These are phyloP conservation scores for Triops cancriformis DNA, from an alignment of 1,140 invertebrate genomes.

Conservation along the genomic window DNA sequence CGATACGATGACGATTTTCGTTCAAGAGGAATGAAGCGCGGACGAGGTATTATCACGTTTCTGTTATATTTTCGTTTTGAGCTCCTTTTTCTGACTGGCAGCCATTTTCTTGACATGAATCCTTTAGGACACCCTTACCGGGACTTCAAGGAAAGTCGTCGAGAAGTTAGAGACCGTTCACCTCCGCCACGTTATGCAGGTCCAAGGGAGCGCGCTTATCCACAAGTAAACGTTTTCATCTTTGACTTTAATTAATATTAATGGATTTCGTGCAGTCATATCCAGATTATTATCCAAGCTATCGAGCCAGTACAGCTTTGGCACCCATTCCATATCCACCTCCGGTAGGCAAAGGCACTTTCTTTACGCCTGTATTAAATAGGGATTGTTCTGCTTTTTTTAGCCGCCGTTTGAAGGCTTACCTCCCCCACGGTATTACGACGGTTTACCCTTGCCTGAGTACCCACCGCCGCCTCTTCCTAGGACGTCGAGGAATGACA, in stretches of 20 bases:
- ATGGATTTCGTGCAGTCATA: slow-evolving; percentile 36
- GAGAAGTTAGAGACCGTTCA: slow-evolving; percentile 20
- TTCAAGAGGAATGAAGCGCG: not conserved
- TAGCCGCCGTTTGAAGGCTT: slow-evolving; percentile 57
- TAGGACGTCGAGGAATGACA: slow-evolving; percentile 19
- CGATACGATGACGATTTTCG: not conserved
- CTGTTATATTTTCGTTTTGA: not conserved
- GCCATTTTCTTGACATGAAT: not conserved
- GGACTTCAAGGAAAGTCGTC: slow-evolving; percentile 26
- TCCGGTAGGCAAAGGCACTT: slow-evolving; percentile 36
- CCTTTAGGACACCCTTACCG: slow-evolving; percentile 15
- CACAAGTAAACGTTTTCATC: slow-evolving; percentile 10
- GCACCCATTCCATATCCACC: slow-evolving; percentile 40
- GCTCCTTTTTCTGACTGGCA: too few species aligned
- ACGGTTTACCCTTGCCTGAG: slow-evolving; percentile 56
- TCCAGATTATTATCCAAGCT: slow-evolving; percentile 37
- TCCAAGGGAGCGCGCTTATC: slow-evolving; percentile 22
- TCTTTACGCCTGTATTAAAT: not conserved
- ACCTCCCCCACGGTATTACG: slow-evolving; percentile 69
- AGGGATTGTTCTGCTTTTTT: slow-evolving; percentile 15
- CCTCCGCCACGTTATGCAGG: slow-evolving; percentile 14
- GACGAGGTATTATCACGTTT: slow-evolving; percentile 1
- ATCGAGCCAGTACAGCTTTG: slow-evolving; percentile 37
- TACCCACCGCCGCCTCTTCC: slow-evolving; percentile 44
- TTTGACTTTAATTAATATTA: slow-evolving; percentile 17